phyloP scores from a whole-genome alignment of 2,888 invertebrate genomes.

The Lysandra bellargus region DNA sequence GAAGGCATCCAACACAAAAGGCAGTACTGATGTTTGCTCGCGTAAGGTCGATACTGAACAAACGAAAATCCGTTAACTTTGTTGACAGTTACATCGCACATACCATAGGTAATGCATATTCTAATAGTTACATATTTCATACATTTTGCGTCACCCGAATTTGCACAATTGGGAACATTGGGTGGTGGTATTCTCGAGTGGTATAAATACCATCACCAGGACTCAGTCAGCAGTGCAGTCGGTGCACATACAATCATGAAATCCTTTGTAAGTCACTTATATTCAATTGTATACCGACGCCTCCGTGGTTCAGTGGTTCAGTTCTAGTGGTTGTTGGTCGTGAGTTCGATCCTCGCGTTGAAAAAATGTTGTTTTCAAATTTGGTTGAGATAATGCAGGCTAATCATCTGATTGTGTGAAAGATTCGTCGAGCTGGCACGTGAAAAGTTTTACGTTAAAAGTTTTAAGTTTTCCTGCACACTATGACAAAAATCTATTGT shows the following conservation, averaged over 20 bases:
- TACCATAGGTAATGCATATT: conserved; percentile 73
- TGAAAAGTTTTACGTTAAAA: background rate
- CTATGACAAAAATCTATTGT: background rate
- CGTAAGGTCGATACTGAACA: conserved; percentile 58
- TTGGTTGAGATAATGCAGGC: background rate
- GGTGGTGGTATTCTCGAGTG: conserved; percentile 65
- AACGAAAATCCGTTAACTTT: conserved; percentile 68
- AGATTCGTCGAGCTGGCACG: background rate
- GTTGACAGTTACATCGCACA: conserved; percentile 69
- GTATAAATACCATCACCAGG: conserved; percentile 75
- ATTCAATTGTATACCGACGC: background rate
- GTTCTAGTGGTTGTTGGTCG: background rate
- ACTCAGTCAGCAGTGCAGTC: conserved; percentile 60
- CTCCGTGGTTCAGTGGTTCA: background rate
- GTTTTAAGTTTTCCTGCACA: background rate
- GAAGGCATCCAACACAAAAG: background rate
- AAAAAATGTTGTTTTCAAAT: background rate
- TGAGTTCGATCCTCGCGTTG: background rate
- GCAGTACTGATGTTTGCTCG: conserved; percentile 33
- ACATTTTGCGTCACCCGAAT: conserved; percentile 70
- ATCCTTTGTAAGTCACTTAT: conserved; percentile 67
- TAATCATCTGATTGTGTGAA: background rate
- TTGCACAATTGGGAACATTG: conserved; percentile 66
- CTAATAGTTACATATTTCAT: conserved; percentile 77
- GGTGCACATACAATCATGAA: conserved; percentile 60